phyloP scores from a whole-genome alignment of 2,113 vertebrate genomes.

The Misgurnus anguillicaudatus region DNA sequence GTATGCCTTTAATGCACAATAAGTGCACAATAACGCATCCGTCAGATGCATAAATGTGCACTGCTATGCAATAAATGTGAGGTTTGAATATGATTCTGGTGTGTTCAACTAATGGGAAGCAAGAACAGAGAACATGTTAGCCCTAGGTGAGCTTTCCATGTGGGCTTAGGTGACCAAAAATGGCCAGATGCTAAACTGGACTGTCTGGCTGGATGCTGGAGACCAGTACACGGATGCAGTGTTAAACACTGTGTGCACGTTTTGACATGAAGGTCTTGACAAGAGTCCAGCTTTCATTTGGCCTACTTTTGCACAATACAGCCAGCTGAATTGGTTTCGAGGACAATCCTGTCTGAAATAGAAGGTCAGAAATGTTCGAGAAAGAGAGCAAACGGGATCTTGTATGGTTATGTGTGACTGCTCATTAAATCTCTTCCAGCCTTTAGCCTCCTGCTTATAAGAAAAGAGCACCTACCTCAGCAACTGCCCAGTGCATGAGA shows the following conservation, averaged over 20 bases:
- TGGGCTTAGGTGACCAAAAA: background rate
- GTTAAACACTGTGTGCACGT: background rate
- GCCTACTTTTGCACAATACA: conserved; percentile 43
- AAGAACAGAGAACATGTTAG: background rate
- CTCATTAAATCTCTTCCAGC: conserved; percentile 66
- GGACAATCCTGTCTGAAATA: conserved; percentile 17
- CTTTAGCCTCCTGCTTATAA: conserved; percentile 57
- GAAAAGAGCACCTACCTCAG: conserved; percentile 46
- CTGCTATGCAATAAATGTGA: background rate
- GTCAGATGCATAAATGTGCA: too few species aligned
- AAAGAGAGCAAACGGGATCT: conserved; percentile 25
- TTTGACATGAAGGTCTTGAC: conserved; percentile 54
- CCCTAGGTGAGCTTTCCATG: background rate
- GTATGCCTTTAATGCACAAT: too few species aligned
- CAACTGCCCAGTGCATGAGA: conserved; percentile 40
- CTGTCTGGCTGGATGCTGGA: background rate
- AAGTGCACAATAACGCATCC: too few species aligned
- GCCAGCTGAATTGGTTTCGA: conserved; percentile 56
- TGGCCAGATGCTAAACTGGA: background rate
- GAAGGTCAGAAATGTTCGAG: conserved; percentile 3
- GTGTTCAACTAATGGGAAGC: background rate
- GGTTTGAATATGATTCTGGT: too few species aligned
- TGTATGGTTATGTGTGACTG: conserved; percentile 58
- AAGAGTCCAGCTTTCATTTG: conserved; percentile 50
- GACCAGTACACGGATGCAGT: background rate